Evolutionary conservation across 2,888 invertebrate species (phyloP).

Genomic region (Entomobrya multifasciata): DNA sequence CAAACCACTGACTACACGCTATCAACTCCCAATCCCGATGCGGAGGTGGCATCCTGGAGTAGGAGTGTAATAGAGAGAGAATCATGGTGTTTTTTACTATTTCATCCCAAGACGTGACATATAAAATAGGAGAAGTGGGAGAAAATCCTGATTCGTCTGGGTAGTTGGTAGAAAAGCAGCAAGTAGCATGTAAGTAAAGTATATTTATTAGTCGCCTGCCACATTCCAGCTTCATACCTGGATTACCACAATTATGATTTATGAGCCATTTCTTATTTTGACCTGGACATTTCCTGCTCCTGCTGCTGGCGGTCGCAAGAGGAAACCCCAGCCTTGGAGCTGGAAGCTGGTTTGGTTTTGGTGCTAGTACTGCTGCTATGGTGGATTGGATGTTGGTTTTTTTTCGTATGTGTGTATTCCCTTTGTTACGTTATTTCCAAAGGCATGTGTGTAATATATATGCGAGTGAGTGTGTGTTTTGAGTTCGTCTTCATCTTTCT

Average conservation of each 20-base stretch:
- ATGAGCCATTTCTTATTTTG: conserved; percentile 72
- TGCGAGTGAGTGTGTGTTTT: too few relatives aligned
- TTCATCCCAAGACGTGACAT: conserved; percentile 64
- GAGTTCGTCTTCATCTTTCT: conserved; percentile 15
- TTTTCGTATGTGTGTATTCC: conserved; percentile 54
- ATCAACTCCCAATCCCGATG: conserved; percentile 30
- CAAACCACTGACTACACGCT: too few relatives aligned
- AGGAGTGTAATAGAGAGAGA: conserved; percentile 36
- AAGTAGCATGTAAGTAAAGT: conserved; percentile 66
- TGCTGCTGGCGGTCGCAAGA: conserved; percentile 14
- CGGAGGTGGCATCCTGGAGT: conserved; percentile 14
- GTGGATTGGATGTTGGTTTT: neutral
- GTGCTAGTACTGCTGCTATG: too few relatives aligned
- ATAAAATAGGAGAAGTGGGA: conserved; percentile 32
- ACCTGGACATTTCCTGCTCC: conserved; percentile 70
- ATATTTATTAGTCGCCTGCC: conserved; percentile 71
- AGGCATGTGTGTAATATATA: too few relatives aligned
- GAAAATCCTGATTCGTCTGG: conserved; percentile 19
- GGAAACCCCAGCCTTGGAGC: neutral
- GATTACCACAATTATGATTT: conserved; percentile 73
- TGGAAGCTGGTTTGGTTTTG: too few relatives aligned
- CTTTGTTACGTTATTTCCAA: conserved; percentile 52
- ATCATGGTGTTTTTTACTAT: conserved; percentile 59
- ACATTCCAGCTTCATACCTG: conserved; percentile 70
- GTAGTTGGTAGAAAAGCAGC: too few relatives aligned